These are phyloP conservation scores for Cranoglanis bouderius DNA, from an alignment of 2,113 vertebrate genomes.

Conservation along the genomic window DNA sequence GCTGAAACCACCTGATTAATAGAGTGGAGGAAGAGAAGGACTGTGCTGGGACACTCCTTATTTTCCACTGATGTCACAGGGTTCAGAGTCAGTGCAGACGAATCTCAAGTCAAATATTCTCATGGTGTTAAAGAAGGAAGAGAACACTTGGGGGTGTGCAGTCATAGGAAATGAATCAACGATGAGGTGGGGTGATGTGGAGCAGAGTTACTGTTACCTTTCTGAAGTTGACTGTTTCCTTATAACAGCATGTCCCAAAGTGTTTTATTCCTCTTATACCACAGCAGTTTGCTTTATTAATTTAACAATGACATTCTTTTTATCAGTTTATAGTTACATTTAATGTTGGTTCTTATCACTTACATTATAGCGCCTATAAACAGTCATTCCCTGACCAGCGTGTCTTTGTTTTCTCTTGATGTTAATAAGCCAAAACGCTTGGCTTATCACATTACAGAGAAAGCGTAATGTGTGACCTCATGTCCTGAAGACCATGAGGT, in stretches of 20 bases:
- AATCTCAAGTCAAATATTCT: background rate
- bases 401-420: background rate
- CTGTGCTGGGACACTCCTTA: background rate
- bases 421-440: no score
- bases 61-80: slow-evolving; percentile 6
- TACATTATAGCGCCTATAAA: background rate
- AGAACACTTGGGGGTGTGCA: background rate
- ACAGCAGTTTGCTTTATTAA: background rate
- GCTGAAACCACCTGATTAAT: slow-evolving; percentile 8
- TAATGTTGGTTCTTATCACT: background rate
- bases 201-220: background rate
- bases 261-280: background rate
- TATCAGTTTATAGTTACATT: background rate
- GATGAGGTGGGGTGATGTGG: background rate
- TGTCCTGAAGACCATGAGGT: background rate
- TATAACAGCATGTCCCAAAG: background rate
- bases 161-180: background rate
- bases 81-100: background rate
- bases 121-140: background rate
- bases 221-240: no score
- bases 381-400: background rate
- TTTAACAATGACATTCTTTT: background rate
- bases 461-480: background rate
- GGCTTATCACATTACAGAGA: background rate
- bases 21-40: background rate